These are phyloP conservation scores for Coenonympha glycerion DNA, from an alignment of 2,888 invertebrate species.

Conservation along the genomic window DNA sequence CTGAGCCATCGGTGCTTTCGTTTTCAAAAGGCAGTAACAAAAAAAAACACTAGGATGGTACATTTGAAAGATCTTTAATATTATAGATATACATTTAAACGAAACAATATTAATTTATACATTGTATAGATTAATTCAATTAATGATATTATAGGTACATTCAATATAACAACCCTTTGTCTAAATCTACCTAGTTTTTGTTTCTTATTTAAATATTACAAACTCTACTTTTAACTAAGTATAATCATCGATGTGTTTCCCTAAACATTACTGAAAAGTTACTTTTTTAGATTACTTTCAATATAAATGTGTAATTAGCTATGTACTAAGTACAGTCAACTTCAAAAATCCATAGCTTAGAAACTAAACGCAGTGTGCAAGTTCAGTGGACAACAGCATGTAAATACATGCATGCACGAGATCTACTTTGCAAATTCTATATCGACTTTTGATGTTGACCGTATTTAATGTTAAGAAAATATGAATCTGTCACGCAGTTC, in stretches of 20 bases:
- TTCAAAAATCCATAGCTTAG: too few relatives aligned
- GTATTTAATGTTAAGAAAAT: too few relatives aligned
- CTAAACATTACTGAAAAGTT: slow-evolving; percentile 13
- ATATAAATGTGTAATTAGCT: too few relatives aligned
- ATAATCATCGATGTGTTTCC: neutral
- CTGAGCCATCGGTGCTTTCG: too few relatives aligned
- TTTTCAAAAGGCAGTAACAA: too few relatives aligned
- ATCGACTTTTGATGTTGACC: too few relatives aligned
- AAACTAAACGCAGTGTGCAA: too few relatives aligned
- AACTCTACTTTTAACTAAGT: slow-evolving; percentile 1
- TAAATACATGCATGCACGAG: too few relatives aligned
- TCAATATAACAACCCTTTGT: slow-evolving; percentile 31
- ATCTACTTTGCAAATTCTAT: too few relatives aligned
- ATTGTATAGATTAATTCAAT: slow-evolving; percentile 33
- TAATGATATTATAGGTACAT: slow-evolving; percentile 37
- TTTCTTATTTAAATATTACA: slow-evolving; percentile 10
- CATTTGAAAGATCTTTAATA: slow-evolving; percentile 65
- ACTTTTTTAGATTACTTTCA: neutral
- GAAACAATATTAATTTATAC: slow-evolving; percentile 37
- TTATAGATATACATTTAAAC: slow-evolving; percentile 50
- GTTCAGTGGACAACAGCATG: too few relatives aligned
- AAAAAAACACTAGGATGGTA: slow-evolving; percentile 7
- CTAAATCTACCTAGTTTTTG: slow-evolving; percentile 20
- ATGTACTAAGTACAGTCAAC: too few relatives aligned
- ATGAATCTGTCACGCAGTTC: neutral